These are phyloP conservation scores for Hucho hucho DNA, from an alignment of 2,113 vertebrate genomes.

Conservation along the genomic window DNA sequence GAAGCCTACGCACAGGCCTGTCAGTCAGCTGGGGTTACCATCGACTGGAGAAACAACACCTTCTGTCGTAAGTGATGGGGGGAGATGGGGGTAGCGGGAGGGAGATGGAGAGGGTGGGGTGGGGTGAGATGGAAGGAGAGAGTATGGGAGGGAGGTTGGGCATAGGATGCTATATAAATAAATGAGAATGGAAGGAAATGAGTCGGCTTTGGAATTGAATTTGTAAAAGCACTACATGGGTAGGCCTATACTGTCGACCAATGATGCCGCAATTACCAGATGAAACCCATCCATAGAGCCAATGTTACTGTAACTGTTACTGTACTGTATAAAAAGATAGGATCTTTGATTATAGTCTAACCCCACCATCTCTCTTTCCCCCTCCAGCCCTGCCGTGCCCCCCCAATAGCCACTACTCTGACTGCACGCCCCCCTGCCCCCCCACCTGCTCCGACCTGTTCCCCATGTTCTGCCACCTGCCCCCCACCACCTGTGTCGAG, in stretches of 20 bases:
- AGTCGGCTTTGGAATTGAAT: no score
- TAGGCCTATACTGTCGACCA: no score
- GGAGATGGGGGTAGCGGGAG: not conserved
- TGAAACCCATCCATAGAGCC: no score
- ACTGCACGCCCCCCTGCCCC: constrained; percentile 75
- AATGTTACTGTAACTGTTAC: no score
- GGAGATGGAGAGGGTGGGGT: not conserved
- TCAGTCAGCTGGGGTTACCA: constrained; percentile 65
- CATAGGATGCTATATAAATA: no score
- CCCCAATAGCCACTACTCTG: constrained; percentile 74
- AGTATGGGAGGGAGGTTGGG: no score
- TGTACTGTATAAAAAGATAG: no score
- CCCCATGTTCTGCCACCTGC: constrained; percentile 69
- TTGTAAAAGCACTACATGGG: no score
- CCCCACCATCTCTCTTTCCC: not conserved
- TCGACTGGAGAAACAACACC: constrained; percentile 82
- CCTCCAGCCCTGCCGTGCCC: constrained; percentile 76
- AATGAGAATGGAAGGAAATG: no score
- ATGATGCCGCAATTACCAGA: no score
- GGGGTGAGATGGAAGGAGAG: not conserved
- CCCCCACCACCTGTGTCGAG: constrained; percentile 70
- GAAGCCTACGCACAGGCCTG: constrained; percentile 79
- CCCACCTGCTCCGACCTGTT: constrained; percentile 78
- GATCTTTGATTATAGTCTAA: not conserved
- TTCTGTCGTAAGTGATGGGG: constrained; percentile 80